Evolutionary conservation across 2,113 vertebrate genomes (phyloP).

Genomic region (Cryptoleucopteryx plumbea): DNA sequence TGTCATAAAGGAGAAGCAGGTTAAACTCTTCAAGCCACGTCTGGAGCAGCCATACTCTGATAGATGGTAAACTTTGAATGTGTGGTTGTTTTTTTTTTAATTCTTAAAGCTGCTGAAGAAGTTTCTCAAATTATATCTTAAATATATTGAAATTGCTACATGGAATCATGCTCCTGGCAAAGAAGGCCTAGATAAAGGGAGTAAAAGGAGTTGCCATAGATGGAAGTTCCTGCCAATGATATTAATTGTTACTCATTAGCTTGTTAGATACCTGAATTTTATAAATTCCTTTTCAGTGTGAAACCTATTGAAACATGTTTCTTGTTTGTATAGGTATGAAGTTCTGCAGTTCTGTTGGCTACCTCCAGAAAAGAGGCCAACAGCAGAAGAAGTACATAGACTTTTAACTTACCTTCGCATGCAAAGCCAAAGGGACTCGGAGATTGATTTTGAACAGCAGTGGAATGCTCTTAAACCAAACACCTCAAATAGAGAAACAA

Average conservation of each 20-base stretch:
- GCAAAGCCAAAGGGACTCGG: slow-evolving; percentile 92
- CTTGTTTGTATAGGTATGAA: slow-evolving; percentile 82
- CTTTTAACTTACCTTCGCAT: slow-evolving; percentile 91
- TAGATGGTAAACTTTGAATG: slow-evolving; percentile 81
- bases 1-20: slow-evolving; percentile 80
- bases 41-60: slow-evolving; percentile 80
- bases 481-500: slow-evolving; percentile 77
- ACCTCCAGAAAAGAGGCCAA: slow-evolving; percentile 87
- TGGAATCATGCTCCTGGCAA: not conserved
- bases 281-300: not conserved
- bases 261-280: not conserved
- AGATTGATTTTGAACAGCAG: slow-evolving; percentile 92
- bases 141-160: not conserved
- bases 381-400: slow-evolving; percentile 91
- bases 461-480: slow-evolving; percentile 93
- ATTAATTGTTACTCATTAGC: not conserved
- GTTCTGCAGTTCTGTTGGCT: slow-evolving; percentile 96
- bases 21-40: slow-evolving; percentile 85
- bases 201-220: not conserved
- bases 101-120: not conserved
- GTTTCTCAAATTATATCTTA: not conserved
- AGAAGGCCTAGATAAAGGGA: not conserved
- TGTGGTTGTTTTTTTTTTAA: not conserved
- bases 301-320: not conserved
- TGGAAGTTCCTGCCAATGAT: not conserved